Evolutionary conservation across 2,888 invertebrate genomes (phyloP).

Genomic region (Chrysolina oricalcia): DNA sequence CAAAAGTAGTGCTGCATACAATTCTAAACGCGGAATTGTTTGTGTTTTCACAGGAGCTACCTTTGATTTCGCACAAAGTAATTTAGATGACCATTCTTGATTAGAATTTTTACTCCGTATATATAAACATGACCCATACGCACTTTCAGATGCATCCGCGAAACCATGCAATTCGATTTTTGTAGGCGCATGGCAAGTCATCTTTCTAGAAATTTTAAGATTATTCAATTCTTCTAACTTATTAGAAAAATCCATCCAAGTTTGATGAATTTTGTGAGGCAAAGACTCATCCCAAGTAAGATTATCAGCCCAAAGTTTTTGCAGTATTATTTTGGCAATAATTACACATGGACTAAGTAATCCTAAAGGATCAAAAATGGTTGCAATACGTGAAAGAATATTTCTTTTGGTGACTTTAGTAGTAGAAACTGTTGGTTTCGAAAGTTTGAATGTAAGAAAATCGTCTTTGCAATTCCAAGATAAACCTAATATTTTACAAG

Average conservation of each 20-base stretch:
- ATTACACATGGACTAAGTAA: not conserved
- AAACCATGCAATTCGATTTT: conserved; percentile 29
- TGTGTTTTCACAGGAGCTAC: conserved; percentile 32
- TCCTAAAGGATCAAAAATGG: conserved; percentile 27
- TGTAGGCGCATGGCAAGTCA: conserved; percentile 4
- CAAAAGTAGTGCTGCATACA: no score
- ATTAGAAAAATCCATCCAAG: no score
- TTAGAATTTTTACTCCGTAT: conserved; percentile 13
- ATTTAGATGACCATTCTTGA: not conserved
- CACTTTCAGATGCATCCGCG: conserved; percentile 26
- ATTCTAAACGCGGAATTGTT: no score
- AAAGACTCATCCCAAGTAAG: conserved; percentile 21
- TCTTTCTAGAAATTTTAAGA: not conserved
- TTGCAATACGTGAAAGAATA: conserved; percentile 23
- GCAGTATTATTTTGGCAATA: conserved; percentile 14
- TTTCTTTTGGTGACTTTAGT: conserved; percentile 3
- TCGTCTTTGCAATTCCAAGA: conserved; percentile 12
- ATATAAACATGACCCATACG: conserved; percentile 33
- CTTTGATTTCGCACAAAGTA: conserved; percentile 26
- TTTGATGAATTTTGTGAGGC: not conserved
- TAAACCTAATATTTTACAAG: conserved; percentile 5
- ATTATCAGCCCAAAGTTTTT: conserved; percentile 17
- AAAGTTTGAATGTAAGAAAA: not conserved
- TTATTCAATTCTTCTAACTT: no score
- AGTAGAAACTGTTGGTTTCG: not conserved